Percentiles rank a stretch among this genome's conserved stretches.
These are phyloP conservation scores for Aspidoscelis tigris DNA, from an alignment of 2,113 vertebrate species.

Conservation along the genomic window DNA sequence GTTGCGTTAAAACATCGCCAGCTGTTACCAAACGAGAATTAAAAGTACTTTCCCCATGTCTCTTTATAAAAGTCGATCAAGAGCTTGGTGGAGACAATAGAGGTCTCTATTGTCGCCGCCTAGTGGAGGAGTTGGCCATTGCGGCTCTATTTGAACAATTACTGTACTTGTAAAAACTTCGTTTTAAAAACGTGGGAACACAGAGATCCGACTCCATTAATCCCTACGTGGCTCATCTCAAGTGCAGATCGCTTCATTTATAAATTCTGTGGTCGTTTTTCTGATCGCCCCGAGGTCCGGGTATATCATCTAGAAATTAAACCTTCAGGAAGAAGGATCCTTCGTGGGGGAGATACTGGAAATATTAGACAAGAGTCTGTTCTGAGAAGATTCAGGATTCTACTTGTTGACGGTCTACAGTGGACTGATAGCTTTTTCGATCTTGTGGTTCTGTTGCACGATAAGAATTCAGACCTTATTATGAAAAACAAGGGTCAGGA, in stretches of 20 bases:
- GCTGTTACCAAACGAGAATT: background rate
- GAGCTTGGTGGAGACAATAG: slow-evolving; percentile 60
- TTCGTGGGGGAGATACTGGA: background rate
- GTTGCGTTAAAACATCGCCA: background rate
- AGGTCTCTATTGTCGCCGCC: slow-evolving; percentile 70
- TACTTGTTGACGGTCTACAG: background rate
- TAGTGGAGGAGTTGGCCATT: slow-evolving; percentile 64
- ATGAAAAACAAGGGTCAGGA: background rate
- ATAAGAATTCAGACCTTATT: background rate
- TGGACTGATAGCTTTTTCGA: too few species aligned
- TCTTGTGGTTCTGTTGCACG: background rate
- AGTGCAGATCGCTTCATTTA: background rate
- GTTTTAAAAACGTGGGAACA: background rate
- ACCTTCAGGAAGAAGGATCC: background rate
- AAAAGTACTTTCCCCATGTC: background rate
- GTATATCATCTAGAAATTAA: background rate
- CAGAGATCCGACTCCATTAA: background rate
- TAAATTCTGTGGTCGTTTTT: background rate
- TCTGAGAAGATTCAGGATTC: background rate
- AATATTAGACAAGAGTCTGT: background rate
- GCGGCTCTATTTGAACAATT: slow-evolving; percentile 27
- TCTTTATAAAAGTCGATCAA: background rate
- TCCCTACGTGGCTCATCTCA: background rate
- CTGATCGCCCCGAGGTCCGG: background rate
- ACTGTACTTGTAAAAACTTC: slow-evolving; percentile 1